phyloP scores from a whole-genome alignment of 2,113 vertebrate genomes.

The Cyphomyrus discorhynchus region DNA sequence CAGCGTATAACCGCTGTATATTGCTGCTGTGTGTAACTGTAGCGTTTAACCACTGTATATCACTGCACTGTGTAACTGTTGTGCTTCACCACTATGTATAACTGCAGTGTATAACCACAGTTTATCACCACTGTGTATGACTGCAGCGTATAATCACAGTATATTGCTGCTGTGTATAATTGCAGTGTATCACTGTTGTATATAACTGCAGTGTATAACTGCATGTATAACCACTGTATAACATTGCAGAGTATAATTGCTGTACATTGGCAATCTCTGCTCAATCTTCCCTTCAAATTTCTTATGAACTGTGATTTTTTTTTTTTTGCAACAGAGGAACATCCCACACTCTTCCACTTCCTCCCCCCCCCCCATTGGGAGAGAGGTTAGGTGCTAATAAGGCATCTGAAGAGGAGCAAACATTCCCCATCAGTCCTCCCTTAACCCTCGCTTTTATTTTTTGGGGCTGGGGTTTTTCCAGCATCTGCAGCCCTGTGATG shows the following conservation, averaged over 20 bases:
- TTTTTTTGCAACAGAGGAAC: neutral
- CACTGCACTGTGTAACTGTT: too few species aligned
- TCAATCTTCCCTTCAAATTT: neutral
- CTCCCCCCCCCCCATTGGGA: neutral
- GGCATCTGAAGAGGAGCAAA: neutral
- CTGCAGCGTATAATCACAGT: neutral
- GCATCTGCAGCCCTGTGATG: neutral
- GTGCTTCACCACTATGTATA: neutral
- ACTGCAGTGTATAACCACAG: neutral
- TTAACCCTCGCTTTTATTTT: neutral
- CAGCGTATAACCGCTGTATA: neutral
- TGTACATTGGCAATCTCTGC: neutral
- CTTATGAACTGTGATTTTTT: neutral
- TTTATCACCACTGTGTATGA: neutral
- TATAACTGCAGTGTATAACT: neutral
- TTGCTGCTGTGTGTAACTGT: too few species aligned
- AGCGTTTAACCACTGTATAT: too few species aligned
- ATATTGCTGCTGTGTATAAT: neutral
- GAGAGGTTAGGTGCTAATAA: slow-evolving; percentile 3
- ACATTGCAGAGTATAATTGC: neutral
- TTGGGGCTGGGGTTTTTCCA: neutral
- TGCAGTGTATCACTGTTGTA: neutral
- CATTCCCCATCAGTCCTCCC: neutral
- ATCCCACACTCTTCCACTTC: neutral
- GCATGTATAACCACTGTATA: neutral